These are phyloP conservation scores for Danio albolineatus DNA, from an alignment of 2,797 vertebrate species.

Conservation along the genomic window DNA sequence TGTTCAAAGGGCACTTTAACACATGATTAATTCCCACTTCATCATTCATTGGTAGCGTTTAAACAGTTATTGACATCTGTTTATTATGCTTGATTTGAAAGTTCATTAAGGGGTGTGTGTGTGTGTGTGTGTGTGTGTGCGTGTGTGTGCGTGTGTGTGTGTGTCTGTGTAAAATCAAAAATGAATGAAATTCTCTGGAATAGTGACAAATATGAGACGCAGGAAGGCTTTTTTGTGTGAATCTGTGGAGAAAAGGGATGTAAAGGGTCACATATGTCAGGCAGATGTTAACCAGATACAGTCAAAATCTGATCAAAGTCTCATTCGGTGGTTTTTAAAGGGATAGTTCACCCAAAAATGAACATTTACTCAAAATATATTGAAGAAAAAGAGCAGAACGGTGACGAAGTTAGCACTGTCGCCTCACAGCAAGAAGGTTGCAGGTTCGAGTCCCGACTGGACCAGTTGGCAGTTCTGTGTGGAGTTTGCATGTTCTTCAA, in stretches of 20 bases:
- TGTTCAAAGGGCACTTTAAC: no score
- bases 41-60: neutral
- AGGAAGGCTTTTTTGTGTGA: neutral
- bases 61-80: neutral
- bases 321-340: neutral
- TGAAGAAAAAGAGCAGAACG: no score
- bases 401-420: no score
- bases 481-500: no score
- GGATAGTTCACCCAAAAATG: no score
- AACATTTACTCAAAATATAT: no score
- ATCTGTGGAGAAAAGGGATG: neutral
- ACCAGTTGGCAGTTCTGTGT: no score
- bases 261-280: slow-evolving; percentile 8
- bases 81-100: neutral
- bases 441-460: no score
- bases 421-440: no score
- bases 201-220: neutral
- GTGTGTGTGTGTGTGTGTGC: neutral
- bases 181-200: neutral
- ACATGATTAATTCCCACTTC: neutral
- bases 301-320: slow-evolving; percentile 23
- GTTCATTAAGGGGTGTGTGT: neutral
- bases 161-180: no score
- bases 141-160: no score
- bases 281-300: slow-evolving; percentile 23